Evolutionary conservation across 2,888 invertebrate species (phyloP).

Genomic region (Adelphocoris suturalis): DNA sequence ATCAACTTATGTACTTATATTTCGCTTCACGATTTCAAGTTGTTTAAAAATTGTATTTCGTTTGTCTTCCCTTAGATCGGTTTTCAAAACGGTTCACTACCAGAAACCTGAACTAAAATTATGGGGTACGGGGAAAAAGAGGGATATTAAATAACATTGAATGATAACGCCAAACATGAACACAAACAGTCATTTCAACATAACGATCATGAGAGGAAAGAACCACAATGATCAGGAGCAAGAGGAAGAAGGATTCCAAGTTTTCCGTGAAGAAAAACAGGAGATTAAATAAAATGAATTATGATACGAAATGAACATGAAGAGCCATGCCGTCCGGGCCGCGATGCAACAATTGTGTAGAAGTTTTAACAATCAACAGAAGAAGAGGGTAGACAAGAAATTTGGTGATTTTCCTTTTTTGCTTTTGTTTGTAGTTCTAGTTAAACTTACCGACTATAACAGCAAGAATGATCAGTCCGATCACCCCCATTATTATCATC

Average conservation of each 20-base stretch:
- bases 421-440: conserved; percentile 73
- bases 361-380: conserved; percentile 63
- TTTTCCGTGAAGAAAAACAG: conserved; percentile 10
- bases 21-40: background rate
- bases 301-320: conserved; percentile 58
- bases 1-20: conserved; percentile 9
- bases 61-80: background rate
- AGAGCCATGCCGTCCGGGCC: conserved; percentile 68
- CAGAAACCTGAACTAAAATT: background rate
- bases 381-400: conserved; percentile 65
- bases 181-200: conserved; percentile 41
- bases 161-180: background rate
- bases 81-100: background rate
- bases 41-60: background rate
- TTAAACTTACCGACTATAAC: conserved; percentile 91
- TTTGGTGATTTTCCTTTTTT: conserved; percentile 64
- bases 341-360: conserved; percentile 68
- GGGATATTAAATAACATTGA: conserved; percentile 10
- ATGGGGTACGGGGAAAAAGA: background rate
- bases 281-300: background rate
- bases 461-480: conserved; percentile 89
- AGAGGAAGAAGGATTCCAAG: background rate
- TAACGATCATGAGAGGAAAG: conserved; percentile 26
- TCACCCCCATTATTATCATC: conserved; percentile 95
- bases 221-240: background rate